Evolutionary conservation across 1,140 invertebrate species (phyloP).

Genomic region (Drosophila nebulosa): DNA sequence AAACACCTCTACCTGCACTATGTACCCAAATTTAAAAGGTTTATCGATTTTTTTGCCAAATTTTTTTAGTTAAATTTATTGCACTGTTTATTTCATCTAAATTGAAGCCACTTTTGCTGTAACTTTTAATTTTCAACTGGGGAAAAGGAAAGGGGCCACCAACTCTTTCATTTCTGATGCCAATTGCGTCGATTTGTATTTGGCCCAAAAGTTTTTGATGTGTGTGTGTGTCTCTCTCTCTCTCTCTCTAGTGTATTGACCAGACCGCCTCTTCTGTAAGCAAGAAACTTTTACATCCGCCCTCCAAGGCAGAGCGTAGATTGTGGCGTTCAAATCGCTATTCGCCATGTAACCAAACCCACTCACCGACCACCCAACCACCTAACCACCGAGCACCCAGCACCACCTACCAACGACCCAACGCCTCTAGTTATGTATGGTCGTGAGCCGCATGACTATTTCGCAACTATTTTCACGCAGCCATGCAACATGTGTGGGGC

Average conservation of each 20-base stretch:
- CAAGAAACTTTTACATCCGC: constrained; percentile 41
- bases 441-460: not conserved
- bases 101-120: too few relatives aligned
- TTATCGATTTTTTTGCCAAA: too few relatives aligned
- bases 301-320: not conserved
- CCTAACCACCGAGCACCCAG: not conserved
- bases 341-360: not conserved
- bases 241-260: not conserved
- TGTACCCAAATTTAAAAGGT: too few relatives aligned
- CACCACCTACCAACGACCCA: not conserved
- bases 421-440: not conserved
- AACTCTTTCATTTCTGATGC: too few relatives aligned
- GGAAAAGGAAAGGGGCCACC: too few relatives aligned
- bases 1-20: too few relatives aligned
- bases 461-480: constrained; percentile 27
- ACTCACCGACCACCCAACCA: not conserved
- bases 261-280: constrained; percentile 3
- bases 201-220: constrained; percentile 21
- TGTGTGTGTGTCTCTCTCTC: too few relatives aligned
- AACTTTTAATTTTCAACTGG: too few relatives aligned
- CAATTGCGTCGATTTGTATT: not conserved
- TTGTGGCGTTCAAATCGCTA: not conserved
- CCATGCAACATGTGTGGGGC: constrained; percentile 1
- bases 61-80: too few relatives aligned
- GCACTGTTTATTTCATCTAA: too few relatives aligned